These are phyloP conservation scores for Machaerirhynchus nigripectus DNA, from an alignment of 2,113 vertebrate species.

Conservation along the genomic window DNA sequence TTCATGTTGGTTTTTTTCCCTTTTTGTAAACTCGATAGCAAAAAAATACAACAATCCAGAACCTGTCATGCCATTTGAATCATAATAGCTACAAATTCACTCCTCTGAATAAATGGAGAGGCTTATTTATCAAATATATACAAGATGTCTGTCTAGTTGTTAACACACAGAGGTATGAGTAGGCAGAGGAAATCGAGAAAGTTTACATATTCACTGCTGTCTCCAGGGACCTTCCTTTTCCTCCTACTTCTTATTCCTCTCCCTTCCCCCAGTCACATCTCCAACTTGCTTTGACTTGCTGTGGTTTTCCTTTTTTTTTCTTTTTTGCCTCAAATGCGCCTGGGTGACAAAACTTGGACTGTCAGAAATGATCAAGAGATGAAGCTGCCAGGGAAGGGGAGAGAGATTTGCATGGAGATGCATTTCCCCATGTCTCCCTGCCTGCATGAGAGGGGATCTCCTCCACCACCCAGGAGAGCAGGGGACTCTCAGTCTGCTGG, in stretches of 20 bases:
- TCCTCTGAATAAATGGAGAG: slow-evolving; percentile 78
- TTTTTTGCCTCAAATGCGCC: not conserved
- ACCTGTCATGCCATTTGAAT: slow-evolving; percentile 80
- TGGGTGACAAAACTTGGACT: slow-evolving; percentile 21
- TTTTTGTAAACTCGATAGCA: slow-evolving; percentile 65
- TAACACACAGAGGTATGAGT: slow-evolving; percentile 70
- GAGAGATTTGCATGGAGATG: not conserved
- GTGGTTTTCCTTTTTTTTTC: not conserved
- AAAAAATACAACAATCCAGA: slow-evolving; percentile 63
- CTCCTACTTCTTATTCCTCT: slow-evolving; percentile 24
- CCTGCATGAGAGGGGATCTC: not conserved
- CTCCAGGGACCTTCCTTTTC: slow-evolving; percentile 44
- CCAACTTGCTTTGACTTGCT: slow-evolving; percentile 28
- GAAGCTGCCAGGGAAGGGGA: not conserved
- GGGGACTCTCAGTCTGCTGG: not conserved
- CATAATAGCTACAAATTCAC: slow-evolving; percentile 82
- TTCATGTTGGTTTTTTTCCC: slow-evolving; percentile 18
- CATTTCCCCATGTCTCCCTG: not conserved
- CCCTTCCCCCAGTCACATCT: not conserved
- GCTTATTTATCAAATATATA: slow-evolving; percentile 81
- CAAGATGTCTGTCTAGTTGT: slow-evolving; percentile 76
- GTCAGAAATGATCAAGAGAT: not conserved
- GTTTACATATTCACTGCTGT: slow-evolving; percentile 64
- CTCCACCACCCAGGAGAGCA: not conserved
- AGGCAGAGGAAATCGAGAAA: slow-evolving; percentile 71